Evolutionary conservation across 2,888 invertebrate genomes (phyloP), one percentile per base, ranked within the genome.

Genomic region (Steinernema scapterisci): DNA sequence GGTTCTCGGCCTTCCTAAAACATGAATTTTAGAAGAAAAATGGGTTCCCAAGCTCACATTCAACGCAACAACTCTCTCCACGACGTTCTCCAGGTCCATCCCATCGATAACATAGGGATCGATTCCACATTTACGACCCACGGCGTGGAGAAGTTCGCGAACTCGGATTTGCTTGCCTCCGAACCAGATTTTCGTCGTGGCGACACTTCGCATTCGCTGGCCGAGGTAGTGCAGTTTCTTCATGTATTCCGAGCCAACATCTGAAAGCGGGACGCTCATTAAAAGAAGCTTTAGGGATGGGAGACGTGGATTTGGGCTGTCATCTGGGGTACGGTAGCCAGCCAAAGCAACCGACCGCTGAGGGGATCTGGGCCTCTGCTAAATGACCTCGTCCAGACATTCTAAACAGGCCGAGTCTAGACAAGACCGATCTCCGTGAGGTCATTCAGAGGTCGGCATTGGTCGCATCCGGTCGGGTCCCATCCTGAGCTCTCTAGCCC

Each of bases 131-230:
- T 86, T 86, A 70, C 85, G 84, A 19, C 86, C 86, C 31, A 86
- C 86, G 0, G 86, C 86, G 54, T 86, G 85, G 16, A 86, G 79
- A 5, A 86, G 79, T 72, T 86, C 86, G 27, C 80, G 77, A 1
- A 86, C 86, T 79, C 82, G 82, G 38, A 86, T 21, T 84, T 83
- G 83, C 79, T 86, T 87, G 45, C 86, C 86, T 16, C 86, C 86
- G 73, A 86, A 86, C 86, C 86, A 87, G 16, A 86, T 83, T 72
- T 83, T 84, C 6, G 85, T 84, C 38, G 77, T 78, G 2, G 86
- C 86, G 0, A 83, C 86, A 70, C 86, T 83, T 74, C 86, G 86
- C 82, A 86, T 80, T 72, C 81, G 79, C 76, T 86, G 84, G 9
- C 86, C 86, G 73, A 86, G 79, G 76, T 86, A 83, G 73, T 86